Evolutionary conservation across 2,797 vertebrate species (phyloP).

Genomic region (Macroramphosus scolopax): DNA sequence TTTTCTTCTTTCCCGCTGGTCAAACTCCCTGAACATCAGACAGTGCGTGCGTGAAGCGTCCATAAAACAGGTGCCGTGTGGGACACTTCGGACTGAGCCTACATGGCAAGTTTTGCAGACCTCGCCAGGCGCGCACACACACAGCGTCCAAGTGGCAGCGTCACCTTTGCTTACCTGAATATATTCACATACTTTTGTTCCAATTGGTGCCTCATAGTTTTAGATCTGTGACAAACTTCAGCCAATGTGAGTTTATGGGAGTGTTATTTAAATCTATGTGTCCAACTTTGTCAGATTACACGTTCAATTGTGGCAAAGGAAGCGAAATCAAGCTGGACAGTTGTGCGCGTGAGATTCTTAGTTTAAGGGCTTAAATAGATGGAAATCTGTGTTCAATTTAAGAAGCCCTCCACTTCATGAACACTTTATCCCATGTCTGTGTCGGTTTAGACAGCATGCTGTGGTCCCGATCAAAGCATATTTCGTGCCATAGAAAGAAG

Average conservation of each 20-base stretch:
- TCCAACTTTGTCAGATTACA: too few relatives aligned
- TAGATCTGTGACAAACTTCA: constrained; percentile 41
- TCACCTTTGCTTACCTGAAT: constrained; percentile 36
- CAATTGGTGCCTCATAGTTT: constrained; percentile 11
- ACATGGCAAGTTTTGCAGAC: constrained; percentile 60
- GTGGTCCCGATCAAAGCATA: constrained; percentile 28
- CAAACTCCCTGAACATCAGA: constrained; percentile 37
- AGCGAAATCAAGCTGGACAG: neutral
- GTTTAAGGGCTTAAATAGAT: neutral
- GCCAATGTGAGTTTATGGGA: constrained; percentile 25
- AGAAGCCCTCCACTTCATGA: too few relatives aligned
- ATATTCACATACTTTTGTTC: constrained; percentile 10
- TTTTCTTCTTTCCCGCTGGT: constrained; percentile 20
- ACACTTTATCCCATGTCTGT: constrained; percentile 41
- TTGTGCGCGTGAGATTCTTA: neutral
- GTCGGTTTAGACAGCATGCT: constrained; percentile 42
- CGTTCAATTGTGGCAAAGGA: too few relatives aligned
- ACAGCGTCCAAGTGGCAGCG: too few relatives aligned
- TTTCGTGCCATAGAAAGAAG: constrained; percentile 7
- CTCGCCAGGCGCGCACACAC: constrained; percentile 21
- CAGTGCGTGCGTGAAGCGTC: constrained; percentile 45
- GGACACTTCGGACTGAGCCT: constrained; percentile 58
- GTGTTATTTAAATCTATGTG: too few relatives aligned
- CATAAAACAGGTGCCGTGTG: constrained; percentile 69
- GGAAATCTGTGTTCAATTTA: constrained; percentile 15